These are phyloP conservation scores for Monopis laevigella DNA, from an alignment of 2,888 invertebrate genomes.

Conservation along the genomic window DNA sequence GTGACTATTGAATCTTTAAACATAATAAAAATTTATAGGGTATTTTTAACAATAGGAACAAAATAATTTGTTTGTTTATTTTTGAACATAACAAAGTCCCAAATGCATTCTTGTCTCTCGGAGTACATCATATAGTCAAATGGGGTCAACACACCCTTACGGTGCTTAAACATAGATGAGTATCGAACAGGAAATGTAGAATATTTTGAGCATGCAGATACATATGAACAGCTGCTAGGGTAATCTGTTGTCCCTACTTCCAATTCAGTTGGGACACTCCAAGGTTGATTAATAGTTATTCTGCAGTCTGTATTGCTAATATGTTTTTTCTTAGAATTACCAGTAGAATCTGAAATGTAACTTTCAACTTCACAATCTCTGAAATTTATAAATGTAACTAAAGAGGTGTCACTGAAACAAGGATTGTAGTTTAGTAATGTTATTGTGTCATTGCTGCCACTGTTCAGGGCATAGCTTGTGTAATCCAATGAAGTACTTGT, in stretches of 20 bases:
- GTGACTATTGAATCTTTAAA: no score
- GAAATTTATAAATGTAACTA: not conserved
- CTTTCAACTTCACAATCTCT: not conserved
- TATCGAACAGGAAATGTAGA: no score
- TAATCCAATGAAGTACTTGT: not conserved
- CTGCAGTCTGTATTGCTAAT: not conserved
- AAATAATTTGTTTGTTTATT: no score
- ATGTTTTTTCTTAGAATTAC: no score
- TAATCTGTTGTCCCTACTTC: not conserved
- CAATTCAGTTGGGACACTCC: not conserved
- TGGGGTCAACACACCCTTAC: no score
- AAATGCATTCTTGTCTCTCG: no score
- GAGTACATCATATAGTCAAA: no score
- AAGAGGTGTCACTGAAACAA: not conserved
- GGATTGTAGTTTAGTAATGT: not conserved
- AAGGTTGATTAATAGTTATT: not conserved
- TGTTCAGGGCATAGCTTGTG: not conserved
- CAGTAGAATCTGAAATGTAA: not conserved
- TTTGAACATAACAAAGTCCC: not conserved
- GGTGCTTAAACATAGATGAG: no score
- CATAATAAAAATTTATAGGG: no score
- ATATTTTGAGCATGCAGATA: no score
- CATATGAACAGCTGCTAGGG: no score
- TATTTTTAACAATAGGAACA: no score
- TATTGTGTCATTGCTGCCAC: not conserved